Percentiles rank a stretch among this genome's conserved stretches.
These are phyloP conservation scores for Epinephelus lanceolatus DNA, from an alignment of 2,113 vertebrate species.

Conservation along the genomic window DNA sequence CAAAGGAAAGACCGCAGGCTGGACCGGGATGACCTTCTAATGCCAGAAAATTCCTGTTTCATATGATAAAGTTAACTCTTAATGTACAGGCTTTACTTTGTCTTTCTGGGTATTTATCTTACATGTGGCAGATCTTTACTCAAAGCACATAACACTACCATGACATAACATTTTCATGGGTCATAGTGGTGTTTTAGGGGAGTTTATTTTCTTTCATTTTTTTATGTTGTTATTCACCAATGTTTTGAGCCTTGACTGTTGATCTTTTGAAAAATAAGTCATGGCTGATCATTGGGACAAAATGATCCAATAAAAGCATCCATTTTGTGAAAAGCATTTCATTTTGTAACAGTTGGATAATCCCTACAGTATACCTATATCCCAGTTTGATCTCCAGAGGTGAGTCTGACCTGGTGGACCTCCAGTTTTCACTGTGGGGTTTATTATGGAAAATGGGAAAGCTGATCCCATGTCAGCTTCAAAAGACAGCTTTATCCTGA, in stretches of 20 bases:
- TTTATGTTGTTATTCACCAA: not conserved
- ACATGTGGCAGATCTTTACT: not conserved
- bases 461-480: constrained; percentile 23
- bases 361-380: not conserved
- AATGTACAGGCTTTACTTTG: not conserved
- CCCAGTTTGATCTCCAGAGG: not conserved
- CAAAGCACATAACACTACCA: not conserved
- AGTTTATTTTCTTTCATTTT: too few species aligned
- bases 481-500: not conserved
- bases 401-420: not conserved
- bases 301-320: not conserved
- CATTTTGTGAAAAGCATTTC: too few species aligned
- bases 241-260: not conserved
- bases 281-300: not conserved
- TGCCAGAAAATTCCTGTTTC: constrained; percentile 24
- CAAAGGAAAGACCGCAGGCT: constrained; percentile 51
- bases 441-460: constrained; percentile 8
- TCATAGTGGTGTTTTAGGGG: not conserved
- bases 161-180: not conserved
- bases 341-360: not conserved
- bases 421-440: not conserved
- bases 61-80: constrained; percentile 34
- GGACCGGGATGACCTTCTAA: not conserved
- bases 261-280: not conserved
- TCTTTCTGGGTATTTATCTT: not conserved